Percentiles rank a stretch among this genome's conserved stretches.
These are phyloP conservation scores for Eulemur albifrons DNA, from an alignment of 2,797 vertebrate species.

Conservation along the genomic window DNA sequence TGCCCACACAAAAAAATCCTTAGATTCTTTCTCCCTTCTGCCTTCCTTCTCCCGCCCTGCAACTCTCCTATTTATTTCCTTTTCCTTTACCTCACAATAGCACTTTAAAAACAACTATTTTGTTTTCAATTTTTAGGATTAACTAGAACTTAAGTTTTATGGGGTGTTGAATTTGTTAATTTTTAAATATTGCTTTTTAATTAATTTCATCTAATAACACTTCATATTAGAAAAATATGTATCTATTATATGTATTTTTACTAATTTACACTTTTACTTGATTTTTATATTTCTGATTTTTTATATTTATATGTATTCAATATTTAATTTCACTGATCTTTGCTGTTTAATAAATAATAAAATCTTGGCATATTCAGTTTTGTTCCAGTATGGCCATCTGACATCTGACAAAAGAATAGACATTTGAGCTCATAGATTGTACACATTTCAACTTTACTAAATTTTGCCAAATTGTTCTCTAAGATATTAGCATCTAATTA, in stretches of 20 bases:
- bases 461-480: not conserved
- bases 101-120: not conserved
- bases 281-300: not conserved
- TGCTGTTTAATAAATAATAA: not conserved
- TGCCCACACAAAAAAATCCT: not conserved
- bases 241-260: not conserved
- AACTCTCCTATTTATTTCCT: not conserved
- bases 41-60: not conserved
- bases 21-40: not conserved
- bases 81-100: not conserved
- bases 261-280: not conserved
- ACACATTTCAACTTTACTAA: not conserved
- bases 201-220: not conserved
- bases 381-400: not conserved
- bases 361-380: not conserved
- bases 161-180: not conserved
- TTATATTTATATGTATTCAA: not conserved
- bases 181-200: not conserved
- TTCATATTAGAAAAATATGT: not conserved
- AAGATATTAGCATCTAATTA: not conserved
- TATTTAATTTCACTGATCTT: not conserved
- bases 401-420: not conserved
- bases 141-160: not conserved
- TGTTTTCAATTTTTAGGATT: not conserved
- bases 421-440: not conserved